These are phyloP conservation scores for Stenodera caucasica DNA, from an alignment of 2,888 invertebrate genomes.

Conservation along the genomic window DNA sequence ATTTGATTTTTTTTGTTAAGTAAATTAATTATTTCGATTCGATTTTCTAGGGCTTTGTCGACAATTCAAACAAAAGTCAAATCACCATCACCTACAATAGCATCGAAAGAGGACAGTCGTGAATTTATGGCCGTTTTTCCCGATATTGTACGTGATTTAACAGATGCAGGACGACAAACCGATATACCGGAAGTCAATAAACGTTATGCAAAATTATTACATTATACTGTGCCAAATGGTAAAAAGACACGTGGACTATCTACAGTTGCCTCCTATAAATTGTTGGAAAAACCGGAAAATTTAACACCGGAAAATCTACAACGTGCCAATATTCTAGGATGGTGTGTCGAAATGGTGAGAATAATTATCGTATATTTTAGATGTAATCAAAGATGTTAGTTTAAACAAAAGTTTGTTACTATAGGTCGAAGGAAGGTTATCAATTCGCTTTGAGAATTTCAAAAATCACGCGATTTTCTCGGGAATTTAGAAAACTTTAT, in stretches of 20 bases:
- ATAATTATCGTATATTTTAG: background rate
- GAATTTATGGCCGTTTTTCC: slow-evolving; percentile 89
- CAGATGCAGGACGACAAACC: slow-evolving; percentile 72
- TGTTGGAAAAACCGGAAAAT: slow-evolving; percentile 67
- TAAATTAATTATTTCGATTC: too few species aligned
- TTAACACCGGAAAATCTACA: slow-evolving; percentile 77
- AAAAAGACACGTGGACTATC: slow-evolving; percentile 82
- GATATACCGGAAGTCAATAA: slow-evolving; percentile 80
- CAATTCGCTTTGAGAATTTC: background rate
- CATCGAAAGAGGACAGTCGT: slow-evolving; percentile 78
- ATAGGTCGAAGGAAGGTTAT: background rate
- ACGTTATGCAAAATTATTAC: slow-evolving; percentile 74
- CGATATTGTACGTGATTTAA: slow-evolving; percentile 81
- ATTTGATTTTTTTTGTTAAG: slow-evolving; percentile 5
- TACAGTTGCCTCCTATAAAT: slow-evolving; percentile 74
- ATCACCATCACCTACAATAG: slow-evolving; percentile 64
- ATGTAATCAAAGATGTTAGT: background rate
- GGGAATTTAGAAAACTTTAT: too few species aligned
- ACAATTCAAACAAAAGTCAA: slow-evolving; percentile 65
- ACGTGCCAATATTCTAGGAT: slow-evolving; percentile 83
- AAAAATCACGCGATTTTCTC: slow-evolving; percentile 8
- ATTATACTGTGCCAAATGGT: slow-evolving; percentile 87
- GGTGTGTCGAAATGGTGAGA: slow-evolving; percentile 90
- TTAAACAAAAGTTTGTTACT: background rate
- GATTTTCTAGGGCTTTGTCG: slow-evolving; percentile 57